Evolutionary conservation across 2,113 vertebrate genomes (phyloP), one percentile per base, ranked within the genome.

Genomic region (Himantopus leucocephalus): DNA sequence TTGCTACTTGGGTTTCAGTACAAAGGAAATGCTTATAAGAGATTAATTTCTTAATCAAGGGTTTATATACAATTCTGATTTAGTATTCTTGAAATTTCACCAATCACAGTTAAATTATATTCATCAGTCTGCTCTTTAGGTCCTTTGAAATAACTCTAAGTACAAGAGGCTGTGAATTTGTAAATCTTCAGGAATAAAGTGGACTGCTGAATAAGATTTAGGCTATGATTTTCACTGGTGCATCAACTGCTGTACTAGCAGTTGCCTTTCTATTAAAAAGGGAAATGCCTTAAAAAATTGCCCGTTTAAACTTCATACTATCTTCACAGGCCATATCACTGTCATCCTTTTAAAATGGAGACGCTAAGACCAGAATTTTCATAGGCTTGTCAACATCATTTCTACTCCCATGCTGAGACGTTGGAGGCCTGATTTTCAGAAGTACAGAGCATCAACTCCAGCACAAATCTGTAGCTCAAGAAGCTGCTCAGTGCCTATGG

Each of bases 31-130:
- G 16, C 24, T 94, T 92, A 20, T 88, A 92, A 93, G 91, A 96
- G 59, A 92, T 94, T 74, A 92, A 85, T 97, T 96, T 96, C 68
- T 85, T 96, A 85, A 95, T 92, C 87, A 91, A 76, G 50, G 64
- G 62, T 88, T 63, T 90, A 53, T 78, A 52, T 90, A 72, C 53
- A 97, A 89, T 96, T 97, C 47, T 72, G 85, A 88, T 78, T 82
- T 66, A 73, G 52, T n/a, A 91, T 83, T 87, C 92, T 95, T 62
- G 79, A 77, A 95, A 83, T 74, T 85, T 92, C 75, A 88, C 62
- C 88, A 82, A 88, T 95, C 94, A 92, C 8, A 76, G 76, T 62
- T 91, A 90, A 95, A 96, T 95, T 92, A 91, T 79, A 56, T 93
- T 94, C 21, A 86, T 94, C 88, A 95, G 29, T 21, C 96, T 67